Evolutionary conservation across 2,888 invertebrate species (phyloP).

Genomic region (Desoria tigrina): DNA sequence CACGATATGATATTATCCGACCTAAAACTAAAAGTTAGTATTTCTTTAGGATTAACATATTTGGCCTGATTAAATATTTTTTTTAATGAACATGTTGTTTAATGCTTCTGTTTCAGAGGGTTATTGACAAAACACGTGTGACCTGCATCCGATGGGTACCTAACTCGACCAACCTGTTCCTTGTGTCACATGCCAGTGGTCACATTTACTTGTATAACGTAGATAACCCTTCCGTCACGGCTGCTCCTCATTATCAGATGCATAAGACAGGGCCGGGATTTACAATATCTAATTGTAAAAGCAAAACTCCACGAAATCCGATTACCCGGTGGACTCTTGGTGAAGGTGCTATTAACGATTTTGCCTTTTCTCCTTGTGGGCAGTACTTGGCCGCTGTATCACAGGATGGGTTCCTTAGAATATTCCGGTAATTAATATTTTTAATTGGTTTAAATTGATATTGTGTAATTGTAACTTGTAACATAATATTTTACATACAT

Average conservation of each 20-base stretch:
- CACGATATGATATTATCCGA: too few relatives aligned
- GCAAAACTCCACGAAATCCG: slow-evolving; percentile 93
- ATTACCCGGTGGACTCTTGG: slow-evolving; percentile 88
- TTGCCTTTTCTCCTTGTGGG: slow-evolving; percentile 94
- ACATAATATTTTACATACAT: too few relatives aligned
- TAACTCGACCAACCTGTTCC: slow-evolving; percentile 86
- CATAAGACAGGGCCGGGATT: slow-evolving; percentile 75
- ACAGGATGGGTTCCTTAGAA: slow-evolving; percentile 90
- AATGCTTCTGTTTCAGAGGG: slow-evolving; percentile 79
- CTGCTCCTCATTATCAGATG: slow-evolving; percentile 90
- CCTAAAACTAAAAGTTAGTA: too few relatives aligned
- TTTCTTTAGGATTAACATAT: not conserved
- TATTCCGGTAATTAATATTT: slow-evolving; percentile 57
- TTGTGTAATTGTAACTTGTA: too few relatives aligned
- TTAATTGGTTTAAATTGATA: too few relatives aligned
- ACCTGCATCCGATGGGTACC: slow-evolving; percentile 99
- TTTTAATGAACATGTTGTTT: slow-evolving; percentile 35
- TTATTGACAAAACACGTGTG: slow-evolving; percentile 90
- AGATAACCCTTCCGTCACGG: slow-evolving; percentile 84
- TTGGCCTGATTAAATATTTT: slow-evolving; percentile 7
- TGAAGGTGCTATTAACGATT: slow-evolving; percentile 88
- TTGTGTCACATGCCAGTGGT: slow-evolving; percentile 92
- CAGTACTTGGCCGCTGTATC: slow-evolving; percentile 90
- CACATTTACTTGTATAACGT: slow-evolving; percentile 97
- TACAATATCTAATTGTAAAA: slow-evolving; percentile 91